Evolutionary conservation across 2,888 invertebrate genomes (phyloP).

Genomic region (Noctua fimbriata): DNA sequence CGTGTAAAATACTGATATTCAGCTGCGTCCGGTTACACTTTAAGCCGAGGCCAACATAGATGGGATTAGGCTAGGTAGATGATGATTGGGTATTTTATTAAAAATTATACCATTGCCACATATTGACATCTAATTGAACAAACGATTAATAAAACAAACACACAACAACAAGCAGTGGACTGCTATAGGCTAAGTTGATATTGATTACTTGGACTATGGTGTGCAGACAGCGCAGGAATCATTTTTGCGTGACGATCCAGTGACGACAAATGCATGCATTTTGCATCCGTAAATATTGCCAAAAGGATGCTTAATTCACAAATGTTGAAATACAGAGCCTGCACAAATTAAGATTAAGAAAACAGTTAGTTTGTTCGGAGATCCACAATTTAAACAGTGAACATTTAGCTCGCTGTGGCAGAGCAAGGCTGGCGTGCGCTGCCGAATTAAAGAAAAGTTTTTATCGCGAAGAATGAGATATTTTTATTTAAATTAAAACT

Average conservation of each 20-base stretch:
- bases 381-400: slow-evolving; percentile 22
- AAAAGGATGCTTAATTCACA: slow-evolving; percentile 11
- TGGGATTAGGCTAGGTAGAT: not conserved
- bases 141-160: slow-evolving; percentile 6
- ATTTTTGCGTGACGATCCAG: not conserved
- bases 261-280: not conserved
- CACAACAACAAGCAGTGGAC: too few relatives aligned
- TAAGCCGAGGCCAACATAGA: not conserved
- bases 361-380: slow-evolving; percentile 1
- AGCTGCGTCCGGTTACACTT: not conserved
- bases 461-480: slow-evolving; percentile 12
- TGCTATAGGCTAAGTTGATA: not conserved
- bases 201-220: not conserved
- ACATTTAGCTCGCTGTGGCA: slow-evolving; percentile 45
- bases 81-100: not conserved
- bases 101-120: not conserved
- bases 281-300: not conserved
- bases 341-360: slow-evolving; percentile 12
- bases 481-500: not conserved
- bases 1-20: not conserved
- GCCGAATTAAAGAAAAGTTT: not conserved
- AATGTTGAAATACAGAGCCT: slow-evolving; percentile 14
- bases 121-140: not conserved
- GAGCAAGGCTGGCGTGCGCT: slow-evolving; percentile 29
- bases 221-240: not conserved